Evolutionary conservation across 2,113 vertebrate species (phyloP).

Genomic region (Chloebia gouldiae): DNA sequence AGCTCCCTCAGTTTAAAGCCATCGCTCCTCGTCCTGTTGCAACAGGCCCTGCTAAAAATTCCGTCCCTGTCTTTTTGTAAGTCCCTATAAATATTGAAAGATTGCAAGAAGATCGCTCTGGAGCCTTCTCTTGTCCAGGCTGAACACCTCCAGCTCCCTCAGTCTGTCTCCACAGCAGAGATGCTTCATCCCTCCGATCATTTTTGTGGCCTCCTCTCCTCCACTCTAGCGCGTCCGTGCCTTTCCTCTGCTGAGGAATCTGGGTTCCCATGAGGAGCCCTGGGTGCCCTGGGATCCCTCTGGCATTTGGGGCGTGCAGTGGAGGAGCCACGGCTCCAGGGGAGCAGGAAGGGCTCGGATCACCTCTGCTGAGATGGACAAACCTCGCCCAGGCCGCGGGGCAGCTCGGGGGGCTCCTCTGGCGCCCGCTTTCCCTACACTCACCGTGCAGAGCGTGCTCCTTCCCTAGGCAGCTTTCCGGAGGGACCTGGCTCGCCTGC

Average conservation of each 20-base stretch:
- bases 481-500: conserved; percentile 81
- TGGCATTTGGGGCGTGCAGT: background rate
- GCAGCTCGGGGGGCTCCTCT: background rate
- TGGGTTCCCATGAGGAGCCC: fast-evolving
- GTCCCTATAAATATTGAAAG: background rate
- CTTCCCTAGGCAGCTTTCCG: conserved; percentile 82
- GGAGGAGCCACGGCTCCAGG: background rate
- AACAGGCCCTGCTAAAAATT: background rate
- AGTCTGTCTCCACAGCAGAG: background rate
- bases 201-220: background rate
- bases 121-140: background rate
- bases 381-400: fast-evolving
- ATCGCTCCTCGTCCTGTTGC: fast-evolving
- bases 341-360: background rate
- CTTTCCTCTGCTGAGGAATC: background rate
- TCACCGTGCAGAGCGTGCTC: background rate
- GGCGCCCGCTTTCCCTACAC: fast-evolving
- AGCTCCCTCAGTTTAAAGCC: background rate
- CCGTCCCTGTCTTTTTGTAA: background rate
- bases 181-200: fast-evolving
- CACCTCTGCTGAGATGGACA: background rate
- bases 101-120: fast-evolving
- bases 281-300: background rate
- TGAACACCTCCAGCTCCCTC: background rate
- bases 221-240: fast-evolving